Percentiles rank a stretch among this genome's conserved stretches.
phyloP scores from a whole-genome alignment of 2,888 invertebrate species.

The Octonoba sinensis region DNA sequence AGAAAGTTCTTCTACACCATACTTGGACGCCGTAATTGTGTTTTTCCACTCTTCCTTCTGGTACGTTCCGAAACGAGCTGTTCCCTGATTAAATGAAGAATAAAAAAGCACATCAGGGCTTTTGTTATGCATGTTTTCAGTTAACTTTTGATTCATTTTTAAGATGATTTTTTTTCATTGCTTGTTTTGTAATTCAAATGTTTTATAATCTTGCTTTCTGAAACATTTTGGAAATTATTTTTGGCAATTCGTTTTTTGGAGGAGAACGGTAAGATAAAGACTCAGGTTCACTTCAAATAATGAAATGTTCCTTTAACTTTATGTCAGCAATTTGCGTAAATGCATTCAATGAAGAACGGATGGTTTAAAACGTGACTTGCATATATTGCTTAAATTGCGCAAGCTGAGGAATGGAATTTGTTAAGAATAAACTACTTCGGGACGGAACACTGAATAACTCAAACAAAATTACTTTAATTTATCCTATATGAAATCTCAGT shows the following conservation, averaged over 20 bases:
- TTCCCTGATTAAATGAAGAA: constrained; percentile 32
- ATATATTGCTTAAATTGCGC: no score
- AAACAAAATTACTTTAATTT: no score
- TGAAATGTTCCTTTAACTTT: no score
- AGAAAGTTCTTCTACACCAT: not conserved
- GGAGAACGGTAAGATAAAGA: no score
- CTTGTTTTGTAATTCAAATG: constrained; percentile 4
- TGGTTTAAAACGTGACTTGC: no score
- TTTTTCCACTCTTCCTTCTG: constrained; percentile 8
- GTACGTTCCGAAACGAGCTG: not conserved
- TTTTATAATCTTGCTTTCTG: constrained; percentile 21
- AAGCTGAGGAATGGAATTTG: no score
- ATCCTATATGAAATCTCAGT: no score
- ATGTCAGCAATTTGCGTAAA: no score
- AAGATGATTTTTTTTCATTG: constrained; percentile 16
- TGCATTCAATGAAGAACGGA: no score
- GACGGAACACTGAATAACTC: no score
- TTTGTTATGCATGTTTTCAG: constrained; percentile 18
- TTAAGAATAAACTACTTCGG: no score
- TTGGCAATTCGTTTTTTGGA: not conserved
- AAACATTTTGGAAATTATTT: constrained; percentile 16
- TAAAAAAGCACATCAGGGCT: not conserved
- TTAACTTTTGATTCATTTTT: constrained; percentile 27
- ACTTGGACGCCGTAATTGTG: constrained; percentile 15
- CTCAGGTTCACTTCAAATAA: no score